Conservation (phyloP, 2,113 vertebrate species). For the Apodemus speciosus region DNA sequence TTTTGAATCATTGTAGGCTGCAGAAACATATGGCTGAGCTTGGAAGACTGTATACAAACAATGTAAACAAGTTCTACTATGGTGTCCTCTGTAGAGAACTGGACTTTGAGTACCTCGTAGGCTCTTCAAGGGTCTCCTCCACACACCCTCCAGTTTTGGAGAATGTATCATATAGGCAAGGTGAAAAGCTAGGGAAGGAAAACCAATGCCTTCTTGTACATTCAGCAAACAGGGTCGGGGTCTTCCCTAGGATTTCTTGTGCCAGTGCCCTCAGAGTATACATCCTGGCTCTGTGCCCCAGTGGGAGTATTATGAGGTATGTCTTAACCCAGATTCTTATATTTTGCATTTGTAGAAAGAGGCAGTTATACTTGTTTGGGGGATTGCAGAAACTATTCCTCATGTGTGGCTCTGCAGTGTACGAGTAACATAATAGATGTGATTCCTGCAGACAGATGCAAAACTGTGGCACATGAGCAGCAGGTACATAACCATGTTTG, state of each 20-base stretch:
- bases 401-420: neutral
- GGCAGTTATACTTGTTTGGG: neutral
- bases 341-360: neutral
- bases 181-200: neutral
- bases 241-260: neutral
- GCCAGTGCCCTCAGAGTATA: neutral
- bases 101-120: neutral
- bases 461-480: neutral
- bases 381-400: neutral
- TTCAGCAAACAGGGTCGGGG: neutral
- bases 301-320: neutral
- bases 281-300: neutral
- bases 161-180: neutral
- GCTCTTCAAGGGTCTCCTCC: neutral
- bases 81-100: neutral
- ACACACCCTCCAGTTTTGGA: neutral
- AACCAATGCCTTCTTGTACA: neutral
- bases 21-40: slow-evolving; percentile 58
- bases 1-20: slow-evolving; percentile 27
- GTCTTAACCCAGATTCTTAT: neutral
- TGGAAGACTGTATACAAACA: slow-evolving; percentile 24
- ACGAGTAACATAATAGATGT: neutral
- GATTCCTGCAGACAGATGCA: neutral
- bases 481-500: neutral
- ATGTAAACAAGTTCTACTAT: neutral